phyloP scores from a whole-genome alignment of 2,113 vertebrate species.

The Okapia johnstoni region DNA sequence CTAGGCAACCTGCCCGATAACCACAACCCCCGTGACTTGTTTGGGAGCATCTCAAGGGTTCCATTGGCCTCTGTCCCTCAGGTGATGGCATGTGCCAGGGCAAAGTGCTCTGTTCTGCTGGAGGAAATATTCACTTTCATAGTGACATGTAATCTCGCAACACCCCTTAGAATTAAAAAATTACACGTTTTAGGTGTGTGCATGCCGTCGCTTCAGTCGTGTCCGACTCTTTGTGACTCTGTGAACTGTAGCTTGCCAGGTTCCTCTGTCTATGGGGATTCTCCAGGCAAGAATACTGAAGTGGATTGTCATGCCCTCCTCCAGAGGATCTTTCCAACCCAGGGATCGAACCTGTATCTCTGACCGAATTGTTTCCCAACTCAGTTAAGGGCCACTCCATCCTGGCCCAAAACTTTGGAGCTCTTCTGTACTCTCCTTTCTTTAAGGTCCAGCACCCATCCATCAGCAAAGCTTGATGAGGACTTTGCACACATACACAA shows the following conservation, averaged over 20 bases:
- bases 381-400: neutral
- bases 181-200: neutral
- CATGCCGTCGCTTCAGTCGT: rapidly evolving
- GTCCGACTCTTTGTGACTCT: neutral
- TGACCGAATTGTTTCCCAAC: neutral
- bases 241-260: neutral
- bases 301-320: neutral
- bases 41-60: neutral
- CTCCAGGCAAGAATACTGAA: neutral
- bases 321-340: too few relatives aligned
- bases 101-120: neutral
- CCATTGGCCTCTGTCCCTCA: neutral
- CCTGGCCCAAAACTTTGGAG: too few relatives aligned
- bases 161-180: neutral
- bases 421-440: neutral
- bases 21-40: neutral
- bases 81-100: neutral
- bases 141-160: neutral
- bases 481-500: neutral
- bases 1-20: neutral
- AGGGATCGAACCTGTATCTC: neutral
- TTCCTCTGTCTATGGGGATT: neutral
- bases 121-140: neutral
- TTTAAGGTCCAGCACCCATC: neutral
- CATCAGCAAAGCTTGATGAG: neutral